Conservation (phyloP, 2,113 vertebrate species). For the Cebus imitator region DNA sequence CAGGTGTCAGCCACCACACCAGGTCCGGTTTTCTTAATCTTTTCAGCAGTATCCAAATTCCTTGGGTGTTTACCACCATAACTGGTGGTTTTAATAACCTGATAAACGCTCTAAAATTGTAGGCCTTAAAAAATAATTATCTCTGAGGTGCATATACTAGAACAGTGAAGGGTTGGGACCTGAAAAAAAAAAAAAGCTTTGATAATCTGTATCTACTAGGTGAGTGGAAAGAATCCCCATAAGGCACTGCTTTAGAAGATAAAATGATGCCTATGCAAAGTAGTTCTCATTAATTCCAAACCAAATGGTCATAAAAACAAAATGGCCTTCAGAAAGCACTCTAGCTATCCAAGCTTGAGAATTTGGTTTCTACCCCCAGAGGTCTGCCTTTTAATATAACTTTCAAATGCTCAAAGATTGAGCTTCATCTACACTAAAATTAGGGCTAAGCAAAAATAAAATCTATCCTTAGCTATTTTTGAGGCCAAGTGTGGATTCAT, state of each 20-base stretch:
- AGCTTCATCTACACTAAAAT: conserved; percentile 55
- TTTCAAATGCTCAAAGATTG: conserved; percentile 47
- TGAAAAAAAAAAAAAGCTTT: background rate
- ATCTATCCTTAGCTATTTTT: conserved; percentile 57
- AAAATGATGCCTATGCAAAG: conserved; percentile 53
- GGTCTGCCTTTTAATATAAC: conserved; percentile 54
- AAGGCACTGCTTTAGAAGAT: conserved; percentile 13
- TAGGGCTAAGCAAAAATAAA: conserved; percentile 69
- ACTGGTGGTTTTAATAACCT: conserved; percentile 30
- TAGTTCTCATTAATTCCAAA: conserved; percentile 65
- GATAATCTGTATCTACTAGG: conserved; percentile 35
- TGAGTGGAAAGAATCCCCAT: conserved; percentile 32
- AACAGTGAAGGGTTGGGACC: background rate
- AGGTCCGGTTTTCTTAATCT: background rate
- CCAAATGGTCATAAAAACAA: conserved; percentile 57
- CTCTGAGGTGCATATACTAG: conserved; percentile 19
- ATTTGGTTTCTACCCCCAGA: conserved; percentile 49
- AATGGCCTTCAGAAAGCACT: conserved; percentile 61
- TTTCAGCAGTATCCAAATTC: background rate
- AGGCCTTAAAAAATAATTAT: conserved; percentile 42
- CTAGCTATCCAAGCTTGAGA: conserved; percentile 42
- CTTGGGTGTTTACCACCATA: background rate
- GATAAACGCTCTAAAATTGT: conserved; percentile 16
- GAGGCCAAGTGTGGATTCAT: conserved; percentile 60
- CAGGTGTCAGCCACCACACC: too few relatives aligned